Base-by-base conservation (phyloP, 1,140 invertebrate species). In the Streblospio benedicti region DNA sequence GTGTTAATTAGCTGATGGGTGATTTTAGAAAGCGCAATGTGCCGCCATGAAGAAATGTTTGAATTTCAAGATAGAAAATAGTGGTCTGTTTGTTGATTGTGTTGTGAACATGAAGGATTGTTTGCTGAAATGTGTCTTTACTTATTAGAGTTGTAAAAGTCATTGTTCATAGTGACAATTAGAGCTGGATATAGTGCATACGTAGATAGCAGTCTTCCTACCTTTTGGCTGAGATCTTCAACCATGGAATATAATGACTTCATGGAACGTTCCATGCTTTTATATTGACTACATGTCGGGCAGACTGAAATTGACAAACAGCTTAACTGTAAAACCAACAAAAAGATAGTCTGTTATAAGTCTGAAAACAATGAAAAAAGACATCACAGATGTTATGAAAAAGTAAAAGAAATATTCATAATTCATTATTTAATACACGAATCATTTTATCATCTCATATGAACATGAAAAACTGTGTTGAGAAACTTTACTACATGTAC, bases 241-340 rank as follows among this genome's bases (percentile, higher is more conserved):
- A 86, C 81, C 70, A 84, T 81, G 66, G 81, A 79, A 63, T 84
- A 82, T 60, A 87, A 77, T 65, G 84, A 80, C 70, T 83, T 81
- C 44, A 88, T 84, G 59, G 86, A 86, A 65, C 84, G 84, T 79
- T 91, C 87, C 68, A 92, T 81, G 70, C 85, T 79, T 59, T 86
- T 84, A 79, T 89, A 92, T 77, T 93, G 87, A 62, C 89, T 89
- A 78, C 90, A 93, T 4, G 90, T 91, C 38, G 90, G 90, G 80
- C 91, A 93, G 68, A 85, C 86, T 65, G 68, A 53, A 71, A 73
- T 57, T 53, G 59, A 63, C 63, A 57, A 44, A 50, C 23, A 23
- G 43, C 43, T 49, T 25, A 57, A 61, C 38, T n/a, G 38, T 41
- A n/a, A 41, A 41, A 12, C 12, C 12, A 41, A 41, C 12, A 41